Base-by-base conservation (phyloP, 2,113 vertebrate species). In the Taxidea taxus region DNA sequence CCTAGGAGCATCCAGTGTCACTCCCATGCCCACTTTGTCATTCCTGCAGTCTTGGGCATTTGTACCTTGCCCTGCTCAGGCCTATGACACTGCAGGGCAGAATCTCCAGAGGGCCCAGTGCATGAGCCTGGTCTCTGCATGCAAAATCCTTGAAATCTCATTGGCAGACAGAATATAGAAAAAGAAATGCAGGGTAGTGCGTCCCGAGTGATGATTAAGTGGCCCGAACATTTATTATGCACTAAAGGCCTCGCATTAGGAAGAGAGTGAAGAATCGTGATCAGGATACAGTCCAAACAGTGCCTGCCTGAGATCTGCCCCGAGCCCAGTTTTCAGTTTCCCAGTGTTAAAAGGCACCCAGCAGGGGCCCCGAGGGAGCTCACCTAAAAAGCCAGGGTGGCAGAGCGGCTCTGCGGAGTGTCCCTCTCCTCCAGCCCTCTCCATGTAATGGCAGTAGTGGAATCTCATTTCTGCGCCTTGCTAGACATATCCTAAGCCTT, bases 361-460 rank as follows among this genome's bases (percentile, higher is more conserved):
- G 0, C 0, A 31, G 21, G 5, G 6, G 27, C 12, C 85, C 37
- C n/a, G 8, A 23, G 1, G 8, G 70, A 81, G 81, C 47, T 91
- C 72, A n/a, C 42, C 82, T 6, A 21, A 68, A n/a, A 93, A 42
- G 49, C 23, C 34, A 58, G n/a, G 31, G 34, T 4, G 7, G n/a
- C 77, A 20, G 42, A 44, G 42, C 31, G 23, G 42, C 58, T 62
- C 37, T 51, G 34, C 3, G 4, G 23, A 49, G 1, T 7, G 13
- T 62, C 42, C 39, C 7, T 82, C 54, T 16, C 2, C 13, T 72
- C 75, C 44, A 77, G 68, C 7, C 49, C 15, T 34, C 58, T 29
- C 15, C 51, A 20, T 0, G 0, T 8, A 27, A 51, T 1, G 6
- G 12, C 42, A 31, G 7, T 10, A 47, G 21, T 15, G 80, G 62